A percentile compares a stretch with the other conserved stretches of the same genome.
Evolutionary conservation across 2,888 invertebrate species (phyloP).

Genomic region (Apodemia hepburni): DNA sequence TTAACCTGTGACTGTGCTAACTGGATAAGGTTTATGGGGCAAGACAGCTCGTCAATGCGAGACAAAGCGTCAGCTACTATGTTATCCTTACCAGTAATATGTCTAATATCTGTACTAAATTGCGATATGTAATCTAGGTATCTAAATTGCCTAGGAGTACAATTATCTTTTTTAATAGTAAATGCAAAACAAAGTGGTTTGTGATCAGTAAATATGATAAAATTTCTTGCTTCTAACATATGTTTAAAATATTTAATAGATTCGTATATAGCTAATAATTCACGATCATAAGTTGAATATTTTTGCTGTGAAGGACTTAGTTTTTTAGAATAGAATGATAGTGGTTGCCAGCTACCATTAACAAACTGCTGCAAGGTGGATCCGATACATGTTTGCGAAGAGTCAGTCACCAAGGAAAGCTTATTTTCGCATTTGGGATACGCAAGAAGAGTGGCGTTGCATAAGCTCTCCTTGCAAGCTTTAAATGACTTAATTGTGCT

Average conservation of each 20-base stretch:
- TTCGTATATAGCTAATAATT: neutral
- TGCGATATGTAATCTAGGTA: constrained; percentile 26
- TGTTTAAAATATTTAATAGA: neutral
- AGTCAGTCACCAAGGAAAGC: neutral
- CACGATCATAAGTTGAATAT: neutral
- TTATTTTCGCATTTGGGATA: neutral
- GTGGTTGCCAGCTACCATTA: neutral
- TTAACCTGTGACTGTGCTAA: neutral
- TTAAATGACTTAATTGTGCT: neutral
- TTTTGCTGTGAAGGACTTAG: neutral
- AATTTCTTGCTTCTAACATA: neutral
- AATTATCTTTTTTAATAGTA: constrained; percentile 19
- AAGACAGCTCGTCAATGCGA: constrained; percentile 13
- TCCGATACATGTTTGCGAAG: neutral
- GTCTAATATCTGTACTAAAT: constrained; percentile 24
- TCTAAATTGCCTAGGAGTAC: constrained; percentile 25
- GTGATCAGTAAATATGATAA: neutral
- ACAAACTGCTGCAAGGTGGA: neutral
- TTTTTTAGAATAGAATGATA: neutral
- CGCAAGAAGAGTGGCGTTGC: neutral
- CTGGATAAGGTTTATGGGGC: neutral
- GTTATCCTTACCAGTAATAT: constrained; percentile 26
- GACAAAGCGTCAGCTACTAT: constrained; percentile 33
- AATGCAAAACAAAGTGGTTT: constrained; percentile 15
- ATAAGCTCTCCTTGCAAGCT: neutral